These are phyloP conservation scores for Trileptium ribeirensis DNA, from an alignment of 2,888 invertebrate species.

Conservation along the genomic window DNA sequence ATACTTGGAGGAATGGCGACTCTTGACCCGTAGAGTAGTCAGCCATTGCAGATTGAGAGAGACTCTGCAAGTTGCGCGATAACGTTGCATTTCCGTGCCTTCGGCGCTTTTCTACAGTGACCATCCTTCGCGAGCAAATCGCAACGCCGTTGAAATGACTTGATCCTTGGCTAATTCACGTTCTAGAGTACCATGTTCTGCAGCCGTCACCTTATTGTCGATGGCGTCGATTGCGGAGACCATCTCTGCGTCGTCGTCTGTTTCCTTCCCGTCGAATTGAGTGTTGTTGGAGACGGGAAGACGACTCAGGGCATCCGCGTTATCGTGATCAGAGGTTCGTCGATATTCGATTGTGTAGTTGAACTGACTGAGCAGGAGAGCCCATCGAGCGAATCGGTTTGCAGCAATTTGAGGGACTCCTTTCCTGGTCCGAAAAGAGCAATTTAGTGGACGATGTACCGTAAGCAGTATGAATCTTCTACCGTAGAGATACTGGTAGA, in stretches of 20 bases:
- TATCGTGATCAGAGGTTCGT: constrained; percentile 26
- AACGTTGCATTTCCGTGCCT: not conserved
- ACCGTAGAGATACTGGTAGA: constrained; percentile 39
- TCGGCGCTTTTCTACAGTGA: not conserved
- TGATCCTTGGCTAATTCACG: not conserved
- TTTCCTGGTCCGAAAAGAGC: constrained; percentile 33
- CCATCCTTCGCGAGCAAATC: not conserved
- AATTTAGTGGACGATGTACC: constrained; percentile 33
- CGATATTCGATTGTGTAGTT: constrained; percentile 10
- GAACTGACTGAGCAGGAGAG: constrained; percentile 16
- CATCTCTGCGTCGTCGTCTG: constrained; percentile 17
- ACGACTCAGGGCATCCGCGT: constrained; percentile 34
- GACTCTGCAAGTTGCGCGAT: not conserved
- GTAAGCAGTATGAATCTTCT: constrained; percentile 30
- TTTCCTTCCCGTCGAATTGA: constrained; percentile 25
- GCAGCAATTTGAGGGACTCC: constrained; percentile 24
- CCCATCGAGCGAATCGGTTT: constrained; percentile 28
- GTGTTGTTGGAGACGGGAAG: constrained; percentile 10
- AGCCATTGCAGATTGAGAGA: constrained; percentile 29
- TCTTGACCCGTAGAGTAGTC: constrained; percentile 26
- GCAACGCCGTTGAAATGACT: not conserved
- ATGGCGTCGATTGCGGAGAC: not conserved
- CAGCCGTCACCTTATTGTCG: not conserved
- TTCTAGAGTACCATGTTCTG: not conserved
- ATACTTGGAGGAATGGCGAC: constrained; percentile 3